Base-by-base conservation (phyloP, 2,797 vertebrate species). In the Lagorchestes hirsutus region DNA sequence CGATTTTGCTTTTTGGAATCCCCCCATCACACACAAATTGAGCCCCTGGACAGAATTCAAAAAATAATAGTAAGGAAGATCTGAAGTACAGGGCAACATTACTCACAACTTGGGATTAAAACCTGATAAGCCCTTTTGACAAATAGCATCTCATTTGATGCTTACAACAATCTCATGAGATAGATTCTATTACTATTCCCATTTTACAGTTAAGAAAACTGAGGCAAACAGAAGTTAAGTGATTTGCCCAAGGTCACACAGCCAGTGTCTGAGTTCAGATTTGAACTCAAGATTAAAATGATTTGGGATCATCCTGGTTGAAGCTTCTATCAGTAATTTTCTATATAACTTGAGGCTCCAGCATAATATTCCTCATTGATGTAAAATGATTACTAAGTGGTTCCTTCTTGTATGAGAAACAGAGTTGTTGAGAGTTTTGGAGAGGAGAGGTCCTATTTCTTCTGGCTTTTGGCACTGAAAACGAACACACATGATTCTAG, bases 251-350 rank as follows among this genome's bases (percentile, higher is more conserved):
- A 22, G 56, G 56, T 22, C 55, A 55, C 55, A 55, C 3, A 55
- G 55, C 4, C 55, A 57, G 24, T 27, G 56, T 57, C 56, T 57
- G 56, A 57, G 56, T 22, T 24, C 56, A 57, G 24, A 22, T 40
- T 74, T 40, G 62, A 74, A 74, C 34, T 74, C 62, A 74, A 34
- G 18, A 27, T 87, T 46, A 46, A 46, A 58, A 18, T 67, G 14
- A 91, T 97, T 97, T 92, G 58, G 40, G 62, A 29, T 87, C 54
- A 13, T 93, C 16, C 52, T 87, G 1, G 8, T 3, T 27, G 14
- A 74, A 74, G 62, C n/a, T 74, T 74, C 62, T 74, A 74, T n/a
- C 62, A 18, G 34, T 18, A 74, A 74, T 74, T 74, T 40, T n/a
- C 62, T 5, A 40, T 74, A 18, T 40, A 82, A 82, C n/a, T 0